Conservation (phyloP, 1,140 invertebrate genomes). For the Drosophila prosaltans region DNA sequence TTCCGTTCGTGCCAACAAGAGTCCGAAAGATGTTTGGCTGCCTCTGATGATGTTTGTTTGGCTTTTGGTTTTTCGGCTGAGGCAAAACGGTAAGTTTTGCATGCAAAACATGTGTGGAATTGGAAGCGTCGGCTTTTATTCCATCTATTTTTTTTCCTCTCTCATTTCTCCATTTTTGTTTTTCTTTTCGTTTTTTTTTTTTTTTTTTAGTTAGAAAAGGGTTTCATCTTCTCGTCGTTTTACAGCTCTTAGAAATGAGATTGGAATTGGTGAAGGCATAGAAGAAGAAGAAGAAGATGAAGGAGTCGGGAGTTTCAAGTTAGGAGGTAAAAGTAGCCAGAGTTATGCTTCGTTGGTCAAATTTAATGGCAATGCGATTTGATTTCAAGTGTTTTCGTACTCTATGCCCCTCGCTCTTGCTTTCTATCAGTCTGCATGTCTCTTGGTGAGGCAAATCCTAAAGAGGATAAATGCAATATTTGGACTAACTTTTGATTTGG, state of each 20-base stretch:
- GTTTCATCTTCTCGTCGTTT: conserved; percentile 9
- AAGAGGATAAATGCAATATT: neutral
- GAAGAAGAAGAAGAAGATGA: neutral
- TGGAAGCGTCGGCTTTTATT: conserved; percentile 57
- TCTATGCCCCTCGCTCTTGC: neutral
- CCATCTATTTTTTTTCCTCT: neutral
- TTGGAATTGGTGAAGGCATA: conserved; percentile 6
- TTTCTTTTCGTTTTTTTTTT: neutral
- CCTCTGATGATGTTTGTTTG: conserved; percentile 20
- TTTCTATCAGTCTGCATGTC: neutral
- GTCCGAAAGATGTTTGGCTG: conserved; percentile 19
- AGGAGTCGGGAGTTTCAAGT: neutral
- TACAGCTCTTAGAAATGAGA: conserved; percentile 10
- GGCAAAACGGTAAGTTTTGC: conserved; percentile 51
- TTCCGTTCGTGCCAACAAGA: conserved; percentile 46
- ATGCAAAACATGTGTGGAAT: conserved; percentile 76
- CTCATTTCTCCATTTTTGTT: neutral
- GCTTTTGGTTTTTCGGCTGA: conserved; percentile 19
- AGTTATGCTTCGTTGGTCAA: conserved; percentile 60
- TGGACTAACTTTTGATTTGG: neutral
- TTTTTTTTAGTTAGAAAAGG: conserved; percentile 6
- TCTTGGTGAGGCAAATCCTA: neutral
- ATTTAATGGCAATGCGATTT: conserved; percentile 71
- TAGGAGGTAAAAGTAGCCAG: conserved; percentile 14
- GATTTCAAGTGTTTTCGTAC: conserved; percentile 50